A percentile compares a stretch with the other conserved stretches of the same genome.
Conservation (phyloP, 2,888 invertebrate species). For the Hirtodrosophila cameraria region DNA sequence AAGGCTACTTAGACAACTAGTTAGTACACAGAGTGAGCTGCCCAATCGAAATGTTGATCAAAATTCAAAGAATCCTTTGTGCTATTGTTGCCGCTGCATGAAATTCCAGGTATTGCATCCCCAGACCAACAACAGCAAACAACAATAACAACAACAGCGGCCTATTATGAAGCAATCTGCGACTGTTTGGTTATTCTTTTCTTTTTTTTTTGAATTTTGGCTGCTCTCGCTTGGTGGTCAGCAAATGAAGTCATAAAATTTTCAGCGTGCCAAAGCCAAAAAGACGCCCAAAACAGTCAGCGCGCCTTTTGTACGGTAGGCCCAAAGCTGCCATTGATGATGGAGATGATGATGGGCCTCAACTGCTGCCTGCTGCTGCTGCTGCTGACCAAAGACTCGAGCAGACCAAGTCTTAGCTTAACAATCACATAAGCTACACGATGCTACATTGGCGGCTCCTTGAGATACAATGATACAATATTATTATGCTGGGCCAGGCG, state of each 20-base stretch:
- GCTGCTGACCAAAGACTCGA: slow-evolving; percentile 16
- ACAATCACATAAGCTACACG: slow-evolving; percentile 51
- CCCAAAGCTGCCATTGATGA: slow-evolving; percentile 74
- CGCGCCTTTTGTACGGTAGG: slow-evolving; percentile 68
- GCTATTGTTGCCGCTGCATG: slow-evolving; percentile 69
- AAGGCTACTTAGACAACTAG: slow-evolving; percentile 40
- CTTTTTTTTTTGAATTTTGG: slow-evolving; percentile 19
- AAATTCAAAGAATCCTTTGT: slow-evolving; percentile 77
- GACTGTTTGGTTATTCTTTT: slow-evolving; percentile 39
- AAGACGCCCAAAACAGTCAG: slow-evolving; percentile 34
- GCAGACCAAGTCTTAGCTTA: slow-evolving; percentile 35
- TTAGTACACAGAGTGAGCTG: slow-evolving; percentile 40
- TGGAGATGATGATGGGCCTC: slow-evolving; percentile 72
- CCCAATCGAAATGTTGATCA: slow-evolving; percentile 63
- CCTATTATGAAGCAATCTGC: slow-evolving; percentile 71
- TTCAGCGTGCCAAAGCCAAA: slow-evolving; percentile 75
- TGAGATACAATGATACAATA: slow-evolving; percentile 77
- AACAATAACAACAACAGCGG: slow-evolving; percentile 30
- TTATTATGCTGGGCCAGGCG: slow-evolving; percentile 73
- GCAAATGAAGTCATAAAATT: slow-evolving; percentile 80
- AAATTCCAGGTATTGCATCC: slow-evolving; percentile 70
- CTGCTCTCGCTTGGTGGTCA: slow-evolving; percentile 72
- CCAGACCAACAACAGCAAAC: slow-evolving; percentile 26
- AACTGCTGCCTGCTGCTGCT: slow-evolving; percentile 35
- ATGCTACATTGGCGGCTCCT: slow-evolving; percentile 66